Percentiles rank a stretch among this genome's conserved stretches.
These are phyloP conservation scores for Pycnonotus jocosus DNA, from an alignment of 2,113 vertebrate species.

Conservation along the genomic window DNA sequence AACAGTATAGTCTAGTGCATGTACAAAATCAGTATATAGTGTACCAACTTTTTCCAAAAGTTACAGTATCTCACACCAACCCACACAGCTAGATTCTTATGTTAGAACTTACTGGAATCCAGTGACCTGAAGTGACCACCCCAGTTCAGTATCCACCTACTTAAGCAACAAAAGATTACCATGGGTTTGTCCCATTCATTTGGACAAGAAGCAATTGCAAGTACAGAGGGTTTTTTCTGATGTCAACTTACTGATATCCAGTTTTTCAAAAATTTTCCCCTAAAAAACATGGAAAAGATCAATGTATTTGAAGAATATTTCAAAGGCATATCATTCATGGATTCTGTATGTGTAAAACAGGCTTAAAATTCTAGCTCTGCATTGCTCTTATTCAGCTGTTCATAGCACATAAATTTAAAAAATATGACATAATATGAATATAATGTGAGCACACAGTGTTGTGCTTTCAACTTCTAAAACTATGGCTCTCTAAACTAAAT, in stretches of 20 bases:
- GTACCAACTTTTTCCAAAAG: not conserved
- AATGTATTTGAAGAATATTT: not conserved
- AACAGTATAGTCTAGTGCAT: not conserved
- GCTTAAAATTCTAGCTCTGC: not conserved
- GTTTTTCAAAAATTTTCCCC: conserved; percentile 65
- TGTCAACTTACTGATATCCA: conserved; percentile 80
- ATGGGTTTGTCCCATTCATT: conserved; percentile 77
- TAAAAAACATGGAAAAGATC: conserved; percentile 28
- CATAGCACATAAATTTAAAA: not conserved
- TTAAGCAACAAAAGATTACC: conserved; percentile 63
- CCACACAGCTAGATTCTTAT: not conserved
- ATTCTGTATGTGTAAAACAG: not conserved
- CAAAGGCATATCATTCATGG: not conserved
- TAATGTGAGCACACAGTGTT: not conserved
- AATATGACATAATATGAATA: not conserved
- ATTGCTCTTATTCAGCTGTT: not conserved
- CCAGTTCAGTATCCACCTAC: not conserved
- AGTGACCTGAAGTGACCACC: not conserved
- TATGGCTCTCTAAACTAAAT: not conserved
- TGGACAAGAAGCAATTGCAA: conserved; percentile 85
- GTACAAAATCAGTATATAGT: not conserved
- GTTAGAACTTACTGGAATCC: not conserved
- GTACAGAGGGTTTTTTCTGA: conserved; percentile 81
- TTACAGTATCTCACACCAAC: not conserved
- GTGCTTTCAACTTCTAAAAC: not conserved